These are phyloP conservation scores for Plectrocnemia conspersa DNA, from an alignment of 1,140 invertebrate species.

Conservation along the genomic window DNA sequence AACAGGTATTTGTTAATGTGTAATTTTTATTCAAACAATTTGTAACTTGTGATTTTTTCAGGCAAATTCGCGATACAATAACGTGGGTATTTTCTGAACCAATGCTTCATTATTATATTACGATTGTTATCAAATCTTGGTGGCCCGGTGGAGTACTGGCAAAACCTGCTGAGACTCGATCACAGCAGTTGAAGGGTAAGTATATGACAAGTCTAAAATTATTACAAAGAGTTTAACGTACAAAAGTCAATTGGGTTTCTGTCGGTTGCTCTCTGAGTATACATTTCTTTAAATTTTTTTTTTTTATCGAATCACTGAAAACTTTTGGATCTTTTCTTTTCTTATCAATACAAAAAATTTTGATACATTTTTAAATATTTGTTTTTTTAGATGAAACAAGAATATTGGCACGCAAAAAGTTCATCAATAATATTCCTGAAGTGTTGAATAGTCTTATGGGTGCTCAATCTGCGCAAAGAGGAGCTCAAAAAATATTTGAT, in stretches of 20 bases:
- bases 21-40: conserved; percentile 3
- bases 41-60: conserved; percentile 43
- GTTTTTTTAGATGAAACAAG: conserved; percentile 52
- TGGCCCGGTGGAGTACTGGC: conserved; percentile 78
- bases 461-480: conserved; percentile 74
- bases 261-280: neutral
- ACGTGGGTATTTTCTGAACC: conserved; percentile 83
- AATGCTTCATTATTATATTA: conserved; percentile 85
- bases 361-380: neutral
- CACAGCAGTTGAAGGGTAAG: conserved; percentile 65
- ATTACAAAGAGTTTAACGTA: conserved; percentile 31
- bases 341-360: neutral
- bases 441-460: conserved; percentile 79
- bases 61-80: conserved; percentile 83
- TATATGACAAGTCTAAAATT: conserved; percentile 39
- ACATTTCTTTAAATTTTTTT: neutral
- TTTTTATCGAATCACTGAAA: neutral
- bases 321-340: neutral
- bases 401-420: conserved; percentile 59
- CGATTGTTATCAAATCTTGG: conserved; percentile 77
- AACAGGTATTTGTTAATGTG: conserved; percentile 58
- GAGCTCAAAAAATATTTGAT: conserved; percentile 82
- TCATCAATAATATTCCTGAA: conserved; percentile 71
- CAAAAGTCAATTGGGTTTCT: neutral
- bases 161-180: conserved; percentile 52